These are phyloP conservation scores for Eclectus roratus DNA, from an alignment of 2,113 vertebrate genomes.

Conservation along the genomic window DNA sequence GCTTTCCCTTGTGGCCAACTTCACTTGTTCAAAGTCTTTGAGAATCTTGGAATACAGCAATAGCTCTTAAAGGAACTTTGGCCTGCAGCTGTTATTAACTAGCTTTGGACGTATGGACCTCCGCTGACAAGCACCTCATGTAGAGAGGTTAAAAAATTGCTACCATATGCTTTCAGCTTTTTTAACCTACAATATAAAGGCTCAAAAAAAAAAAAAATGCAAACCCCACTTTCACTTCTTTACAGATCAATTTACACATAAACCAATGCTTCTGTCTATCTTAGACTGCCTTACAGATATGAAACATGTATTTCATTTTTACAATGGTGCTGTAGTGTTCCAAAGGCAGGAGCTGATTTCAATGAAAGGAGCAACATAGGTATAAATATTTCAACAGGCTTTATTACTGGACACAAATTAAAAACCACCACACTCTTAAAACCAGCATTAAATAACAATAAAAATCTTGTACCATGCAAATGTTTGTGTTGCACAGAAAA, in stretches of 20 bases:
- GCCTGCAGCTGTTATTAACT: slow-evolving; percentile 69
- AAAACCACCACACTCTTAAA: neutral
- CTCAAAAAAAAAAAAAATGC: neutral
- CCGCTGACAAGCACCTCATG: slow-evolving; percentile 48
- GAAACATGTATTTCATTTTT: neutral
- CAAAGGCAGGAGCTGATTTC: neutral
- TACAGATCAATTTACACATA: slow-evolving; percentile 1
- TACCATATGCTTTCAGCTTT: slow-evolving; percentile 63
- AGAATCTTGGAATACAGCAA: slow-evolving; percentile 35
- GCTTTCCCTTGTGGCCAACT: slow-evolving; percentile 55
- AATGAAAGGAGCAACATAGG: neutral
- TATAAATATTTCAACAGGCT: neutral
- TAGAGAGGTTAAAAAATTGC: slow-evolving; percentile 65
- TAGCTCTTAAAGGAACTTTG: slow-evolving; percentile 54
- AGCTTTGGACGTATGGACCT: slow-evolving; percentile 55
- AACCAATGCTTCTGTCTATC: neutral
- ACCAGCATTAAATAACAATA: neutral
- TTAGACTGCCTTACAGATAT: neutral
- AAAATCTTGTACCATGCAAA: neutral
- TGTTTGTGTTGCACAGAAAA: neutral
- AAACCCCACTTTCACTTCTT: neutral
- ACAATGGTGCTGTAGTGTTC: neutral
- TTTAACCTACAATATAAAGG: neutral
- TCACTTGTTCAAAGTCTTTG: slow-evolving; percentile 65
- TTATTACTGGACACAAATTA: slow-evolving; percentile 26